Percentiles rank a stretch among this genome's conserved stretches.
phyloP scores from a whole-genome alignment of 2,113 vertebrate genomes.

The Aphyosemion australe region DNA sequence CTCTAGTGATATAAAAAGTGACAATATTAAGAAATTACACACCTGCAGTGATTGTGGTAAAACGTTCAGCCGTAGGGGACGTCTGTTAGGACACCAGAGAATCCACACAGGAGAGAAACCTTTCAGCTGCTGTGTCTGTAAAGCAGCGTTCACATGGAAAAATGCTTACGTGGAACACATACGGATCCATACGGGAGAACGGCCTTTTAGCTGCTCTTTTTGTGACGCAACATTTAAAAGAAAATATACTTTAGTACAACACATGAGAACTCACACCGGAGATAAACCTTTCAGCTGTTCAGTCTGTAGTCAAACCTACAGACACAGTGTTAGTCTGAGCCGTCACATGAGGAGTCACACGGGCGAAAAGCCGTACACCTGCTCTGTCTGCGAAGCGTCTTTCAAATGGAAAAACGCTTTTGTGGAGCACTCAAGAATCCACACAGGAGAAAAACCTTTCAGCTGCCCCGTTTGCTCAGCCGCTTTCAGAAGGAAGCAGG shows the following conservation, averaged over 20 bases:
- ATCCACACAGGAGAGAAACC: slow-evolving; percentile 16
- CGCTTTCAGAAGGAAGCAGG: slow-evolving; percentile 11
- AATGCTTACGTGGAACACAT: slow-evolving; percentile 3
- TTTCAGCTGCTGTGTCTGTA: slow-evolving; percentile 5
- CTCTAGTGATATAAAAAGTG: not conserved
- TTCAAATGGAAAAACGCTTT: slow-evolving; percentile 15
- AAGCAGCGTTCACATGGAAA: not conserved
- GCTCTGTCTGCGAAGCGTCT: not conserved
- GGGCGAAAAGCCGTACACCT: slow-evolving; percentile 2
- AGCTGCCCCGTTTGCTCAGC: slow-evolving; percentile 1
- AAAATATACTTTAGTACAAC: not conserved
- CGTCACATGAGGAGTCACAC: slow-evolving; percentile 14
- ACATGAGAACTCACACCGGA: slow-evolving; percentile 6
- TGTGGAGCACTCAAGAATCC: slow-evolving; percentile 12
- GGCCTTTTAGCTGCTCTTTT: slow-evolving; percentile 7
- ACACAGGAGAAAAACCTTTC: slow-evolving; percentile 14
- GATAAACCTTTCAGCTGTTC: slow-evolving; percentile 13
- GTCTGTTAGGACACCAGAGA: slow-evolving; percentile 6
- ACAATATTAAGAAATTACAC: not conserved
- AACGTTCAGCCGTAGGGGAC: not conserved
- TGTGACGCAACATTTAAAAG: slow-evolving; percentile 7
- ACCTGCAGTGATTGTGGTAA: slow-evolving; percentile 9
- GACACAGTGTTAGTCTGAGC: not conserved
- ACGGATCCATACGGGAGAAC: slow-evolving; percentile 6
- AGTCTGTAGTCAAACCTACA: not conserved